These are phyloP conservation scores for Hybognathus amarus DNA, from an alignment of 2,797 vertebrate species.

Conservation along the genomic window DNA sequence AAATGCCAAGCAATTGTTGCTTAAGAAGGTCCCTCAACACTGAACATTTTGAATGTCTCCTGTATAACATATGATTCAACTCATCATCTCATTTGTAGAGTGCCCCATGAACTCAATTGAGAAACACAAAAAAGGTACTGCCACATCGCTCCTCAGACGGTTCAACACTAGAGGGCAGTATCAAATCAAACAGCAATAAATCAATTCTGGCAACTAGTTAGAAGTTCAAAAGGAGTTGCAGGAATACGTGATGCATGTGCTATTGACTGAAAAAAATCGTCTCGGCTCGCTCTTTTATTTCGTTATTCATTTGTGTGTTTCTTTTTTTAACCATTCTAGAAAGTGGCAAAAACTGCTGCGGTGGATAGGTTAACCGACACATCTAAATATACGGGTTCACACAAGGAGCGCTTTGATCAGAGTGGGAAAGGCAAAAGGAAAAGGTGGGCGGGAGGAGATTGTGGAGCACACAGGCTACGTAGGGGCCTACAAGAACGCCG, in stretches of 20 bases:
- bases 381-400: slow-evolving; percentile 91
- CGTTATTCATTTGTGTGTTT: neutral
- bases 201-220: slow-evolving; percentile 15
- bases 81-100: slow-evolving; percentile 1
- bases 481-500: slow-evolving; percentile 88
- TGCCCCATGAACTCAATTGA: neutral
- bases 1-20: neutral
- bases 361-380: slow-evolving; percentile 93
- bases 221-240: slow-evolving; percentile 37
- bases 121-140: slow-evolving; percentile 2
- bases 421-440: slow-evolving; percentile 89
- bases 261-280: slow-evolving; percentile 6
- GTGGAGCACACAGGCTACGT: slow-evolving; percentile 93
- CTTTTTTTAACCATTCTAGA: slow-evolving; percentile 74
- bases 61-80: neutral
- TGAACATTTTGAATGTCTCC: neutral
- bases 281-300: too few species aligned
- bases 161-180: slow-evolving; percentile 45
- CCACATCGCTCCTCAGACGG: neutral
- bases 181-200: slow-evolving; percentile 16
- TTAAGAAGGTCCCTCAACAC: neutral
- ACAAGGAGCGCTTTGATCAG: slow-evolving; percentile 92
- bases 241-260: slow-evolving; percentile 21
- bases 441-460: slow-evolving; percentile 88
- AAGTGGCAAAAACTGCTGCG: slow-evolving; percentile 83